Base-by-base conservation (phyloP, 2,797 vertebrate genomes). In the Cossypha polioptera region DNA sequence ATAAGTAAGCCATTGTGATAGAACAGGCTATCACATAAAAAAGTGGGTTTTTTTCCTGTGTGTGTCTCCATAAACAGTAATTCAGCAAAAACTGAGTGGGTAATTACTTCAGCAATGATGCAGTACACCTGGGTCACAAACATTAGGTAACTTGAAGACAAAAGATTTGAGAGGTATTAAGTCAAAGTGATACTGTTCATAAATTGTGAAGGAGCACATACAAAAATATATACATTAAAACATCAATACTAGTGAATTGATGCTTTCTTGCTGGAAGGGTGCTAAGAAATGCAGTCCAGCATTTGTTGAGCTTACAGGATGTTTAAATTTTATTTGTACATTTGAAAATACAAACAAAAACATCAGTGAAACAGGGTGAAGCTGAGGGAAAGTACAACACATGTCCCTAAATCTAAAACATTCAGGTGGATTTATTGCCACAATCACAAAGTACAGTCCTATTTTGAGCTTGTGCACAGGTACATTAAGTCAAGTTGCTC, bases 271-370 rank as follows among this genome's bases (percentile, higher is more conserved):
- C 5, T 73, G 43, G 35, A 79, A 91, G n/a, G 14, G 45, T 69
- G 48, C 65, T n/a, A 72, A 66, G 25, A 74, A 57, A 50, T 31
- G 8, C 54, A 57, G 79, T 50, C 38, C 47, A 80, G 58, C 62
- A 86, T 42, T 38, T 62, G 19, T 9, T 67, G 17, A 61, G 26
- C 79, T 92, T 11, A 91, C 21, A 84, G 5, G 58, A 84, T 51
- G 92, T 86, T 88, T 5, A 28, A 26, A 71, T 75, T 95, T 95
- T 95, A 94, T 95, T 92, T 85, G 29, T 61, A 91, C 59, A 71
- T 77, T 84, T 59, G 59, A 83, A 95, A 94, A 91, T 76, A 90
- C n/a, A 80, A 86, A 77, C 63, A 86, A 62, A 82, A 74, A 54
- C 42, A 82, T 14, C 74, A 68, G 28, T 54, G 38, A 78, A 82